Conservation (phyloP, 2,797 vertebrate genomes). For the Sebastes jordani region DNA sequence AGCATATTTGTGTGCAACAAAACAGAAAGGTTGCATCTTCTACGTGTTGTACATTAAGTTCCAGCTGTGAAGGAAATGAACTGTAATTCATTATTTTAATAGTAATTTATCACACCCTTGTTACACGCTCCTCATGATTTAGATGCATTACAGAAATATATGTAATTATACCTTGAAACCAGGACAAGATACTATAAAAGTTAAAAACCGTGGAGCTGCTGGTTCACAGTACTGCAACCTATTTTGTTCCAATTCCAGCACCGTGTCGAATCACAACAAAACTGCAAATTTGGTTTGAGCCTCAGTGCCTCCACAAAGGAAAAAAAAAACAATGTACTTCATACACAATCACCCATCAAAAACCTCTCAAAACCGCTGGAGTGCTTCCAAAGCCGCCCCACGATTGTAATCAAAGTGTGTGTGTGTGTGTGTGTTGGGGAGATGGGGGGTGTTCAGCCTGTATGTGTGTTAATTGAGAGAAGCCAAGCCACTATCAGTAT, state of each 20-base stretch:
- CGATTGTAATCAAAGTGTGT: not conserved
- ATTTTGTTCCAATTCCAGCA: not conserved
- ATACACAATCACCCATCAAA: not conserved
- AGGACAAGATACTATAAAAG: not conserved
- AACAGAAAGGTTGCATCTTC: not conserved
- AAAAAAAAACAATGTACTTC: not conserved
- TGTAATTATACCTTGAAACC: too few relatives aligned
- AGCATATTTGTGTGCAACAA: not conserved
- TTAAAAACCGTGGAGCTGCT: not conserved
- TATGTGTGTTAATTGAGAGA: not conserved
- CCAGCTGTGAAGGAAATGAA: not conserved
- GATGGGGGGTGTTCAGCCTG: not conserved
- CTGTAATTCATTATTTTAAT: not conserved
- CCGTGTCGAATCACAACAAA: not conserved
- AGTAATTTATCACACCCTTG: not conserved
- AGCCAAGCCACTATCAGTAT: constrained; percentile 4
- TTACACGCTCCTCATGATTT: not conserved
- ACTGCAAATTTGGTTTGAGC: not conserved
- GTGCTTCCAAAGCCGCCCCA: not conserved
- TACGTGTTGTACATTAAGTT: not conserved
- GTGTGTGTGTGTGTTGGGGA: not conserved
- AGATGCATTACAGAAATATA: not conserved
- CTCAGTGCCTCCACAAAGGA: not conserved
- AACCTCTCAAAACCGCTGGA: not conserved
- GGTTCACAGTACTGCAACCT: not conserved